Percentiles rank a stretch among this genome's conserved stretches.
Evolutionary conservation across 2,888 invertebrate genomes (phyloP).

Genomic region (Chymomyza procnemis): DNA sequence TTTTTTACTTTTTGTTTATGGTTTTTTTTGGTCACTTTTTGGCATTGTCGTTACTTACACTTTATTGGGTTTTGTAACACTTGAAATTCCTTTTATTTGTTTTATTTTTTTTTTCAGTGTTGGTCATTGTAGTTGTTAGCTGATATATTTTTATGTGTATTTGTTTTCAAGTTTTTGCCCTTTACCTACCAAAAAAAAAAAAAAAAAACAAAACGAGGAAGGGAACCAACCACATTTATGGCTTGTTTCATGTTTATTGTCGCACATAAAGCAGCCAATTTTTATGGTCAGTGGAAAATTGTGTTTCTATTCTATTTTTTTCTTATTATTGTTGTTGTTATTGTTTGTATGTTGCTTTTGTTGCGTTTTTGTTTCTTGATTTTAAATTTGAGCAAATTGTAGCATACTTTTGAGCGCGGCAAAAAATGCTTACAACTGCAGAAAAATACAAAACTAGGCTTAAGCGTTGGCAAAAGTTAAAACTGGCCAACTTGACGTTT

Average conservation of each 20-base stretch:
- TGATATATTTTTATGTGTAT: not conserved
- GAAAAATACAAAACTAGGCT: constrained; percentile 30
- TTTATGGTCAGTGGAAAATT: constrained; percentile 63
- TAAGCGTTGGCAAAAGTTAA: constrained; percentile 13
- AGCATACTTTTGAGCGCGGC: not conserved
- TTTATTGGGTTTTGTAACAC: constrained; percentile 58
- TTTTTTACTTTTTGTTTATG: constrained; percentile 8
- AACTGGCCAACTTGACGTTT: constrained; percentile 26
- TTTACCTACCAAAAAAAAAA: constrained; percentile 36
- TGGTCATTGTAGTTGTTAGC: not conserved
- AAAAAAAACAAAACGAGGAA: too few species aligned
- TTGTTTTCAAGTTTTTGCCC: constrained; percentile 8
- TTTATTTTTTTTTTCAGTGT: not conserved
- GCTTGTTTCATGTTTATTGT: constrained; percentile 69
- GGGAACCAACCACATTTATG: constrained; percentile 49
- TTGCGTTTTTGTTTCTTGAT: constrained; percentile 3
- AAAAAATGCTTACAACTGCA: constrained; percentile 49
- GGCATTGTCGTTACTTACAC: constrained; percentile 64
- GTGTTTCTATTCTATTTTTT: constrained; percentile 26
- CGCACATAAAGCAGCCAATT: constrained; percentile 66
- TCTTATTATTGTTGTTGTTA: not conserved
- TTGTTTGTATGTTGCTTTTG: not conserved
- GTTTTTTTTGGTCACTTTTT: not conserved
- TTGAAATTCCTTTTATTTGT: not conserved
- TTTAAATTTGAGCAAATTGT: constrained; percentile 47